Conservation (phyloP, 2,113 vertebrate species). For the Aegotheles bennettii region DNA sequence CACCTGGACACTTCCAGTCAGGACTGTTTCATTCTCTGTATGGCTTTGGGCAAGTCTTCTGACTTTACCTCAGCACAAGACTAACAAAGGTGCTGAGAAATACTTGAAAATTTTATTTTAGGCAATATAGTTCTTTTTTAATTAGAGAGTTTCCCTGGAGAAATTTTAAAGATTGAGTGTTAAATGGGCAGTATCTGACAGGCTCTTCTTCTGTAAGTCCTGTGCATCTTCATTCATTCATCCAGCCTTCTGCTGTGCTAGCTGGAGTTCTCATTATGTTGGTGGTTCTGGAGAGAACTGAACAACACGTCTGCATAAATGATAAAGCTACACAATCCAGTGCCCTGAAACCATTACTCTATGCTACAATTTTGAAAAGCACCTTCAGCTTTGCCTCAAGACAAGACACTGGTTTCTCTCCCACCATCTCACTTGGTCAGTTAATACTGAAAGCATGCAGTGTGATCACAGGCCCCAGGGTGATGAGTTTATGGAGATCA, state of each 20-base stretch:
- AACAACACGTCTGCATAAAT: neutral
- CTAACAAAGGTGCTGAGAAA: neutral
- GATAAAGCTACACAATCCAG: neutral
- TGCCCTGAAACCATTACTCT: neutral
- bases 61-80: neutral
- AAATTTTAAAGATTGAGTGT: neutral
- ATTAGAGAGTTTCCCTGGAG: neutral
- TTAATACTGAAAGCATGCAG: neutral
- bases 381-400: neutral
- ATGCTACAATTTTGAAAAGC: accelerated
- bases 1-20: neutral
- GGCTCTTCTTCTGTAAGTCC: neutral
- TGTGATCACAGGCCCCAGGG: neutral
- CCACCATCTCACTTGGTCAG: accelerated
- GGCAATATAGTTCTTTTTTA: neutral
- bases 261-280: neutral
- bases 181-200: neutral
- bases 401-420: neutral
- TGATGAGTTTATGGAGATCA: neutral
- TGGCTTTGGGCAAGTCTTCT: neutral
- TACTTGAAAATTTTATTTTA: neutral
- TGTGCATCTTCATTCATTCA: neutral
- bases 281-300: neutral
- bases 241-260: neutral
- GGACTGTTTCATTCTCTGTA: neutral